These are phyloP conservation scores for Aphidius gifuensis DNA, from an alignment of 1,140 invertebrate genomes.

Conservation along the genomic window DNA sequence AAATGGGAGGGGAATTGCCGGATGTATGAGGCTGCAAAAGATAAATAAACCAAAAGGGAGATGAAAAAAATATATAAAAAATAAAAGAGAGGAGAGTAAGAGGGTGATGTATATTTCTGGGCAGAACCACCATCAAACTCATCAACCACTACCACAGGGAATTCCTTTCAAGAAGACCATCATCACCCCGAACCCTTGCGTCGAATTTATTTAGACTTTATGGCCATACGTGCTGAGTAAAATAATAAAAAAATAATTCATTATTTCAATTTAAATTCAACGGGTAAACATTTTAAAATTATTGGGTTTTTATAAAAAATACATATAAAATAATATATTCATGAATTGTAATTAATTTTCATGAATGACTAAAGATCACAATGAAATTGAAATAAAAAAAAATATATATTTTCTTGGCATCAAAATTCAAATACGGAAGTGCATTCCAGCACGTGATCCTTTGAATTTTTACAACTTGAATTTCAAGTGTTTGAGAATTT, in stretches of 20 bases:
- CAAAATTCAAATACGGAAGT: no score
- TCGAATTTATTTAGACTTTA: neutral
- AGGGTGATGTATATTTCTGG: neutral
- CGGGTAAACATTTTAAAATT: neutral
- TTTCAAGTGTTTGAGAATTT: no score
- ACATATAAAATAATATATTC: no score
- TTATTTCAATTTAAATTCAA: neutral
- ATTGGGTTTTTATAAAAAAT: neutral
- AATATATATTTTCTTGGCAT: no score
- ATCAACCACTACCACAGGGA: conserved; percentile 9
- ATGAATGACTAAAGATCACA: no score
- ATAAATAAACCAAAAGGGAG: conserved; percentile 24
- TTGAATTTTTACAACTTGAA: no score
- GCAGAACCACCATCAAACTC: neutral
- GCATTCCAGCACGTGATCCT: no score
- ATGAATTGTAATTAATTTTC: no score
- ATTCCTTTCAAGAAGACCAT: conserved; percentile 16
- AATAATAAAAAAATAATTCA: neutral
- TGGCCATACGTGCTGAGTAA: neutral
- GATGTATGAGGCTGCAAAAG: conserved; percentile 28
- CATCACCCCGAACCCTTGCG: conserved; percentile 6
- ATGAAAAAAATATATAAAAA: no score
- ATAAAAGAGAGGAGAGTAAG: no score
- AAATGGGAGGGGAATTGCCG: neutral
- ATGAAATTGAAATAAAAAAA: no score